Evolutionary conservation across 2,113 vertebrate genomes (phyloP).

Genomic region (Atherinomorus stipes): DNA sequence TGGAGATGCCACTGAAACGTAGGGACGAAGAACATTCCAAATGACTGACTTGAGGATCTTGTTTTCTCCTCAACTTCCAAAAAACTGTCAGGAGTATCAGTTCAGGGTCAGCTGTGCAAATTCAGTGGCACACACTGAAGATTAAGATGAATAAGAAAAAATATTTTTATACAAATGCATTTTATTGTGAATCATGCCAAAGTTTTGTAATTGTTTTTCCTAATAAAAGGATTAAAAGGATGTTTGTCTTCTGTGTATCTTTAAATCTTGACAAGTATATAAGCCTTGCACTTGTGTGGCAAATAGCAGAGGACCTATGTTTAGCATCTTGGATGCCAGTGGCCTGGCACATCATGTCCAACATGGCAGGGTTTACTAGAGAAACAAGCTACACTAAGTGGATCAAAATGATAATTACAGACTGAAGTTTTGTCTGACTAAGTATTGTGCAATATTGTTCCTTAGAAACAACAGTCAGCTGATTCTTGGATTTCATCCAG

Average conservation of each 20-base stretch:
- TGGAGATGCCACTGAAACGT: constrained; percentile 68
- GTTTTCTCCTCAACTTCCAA: constrained; percentile 72
- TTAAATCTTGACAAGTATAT: constrained; percentile 7
- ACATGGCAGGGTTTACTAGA: constrained; percentile 11
- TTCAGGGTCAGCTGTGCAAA: constrained; percentile 74
- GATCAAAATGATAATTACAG: constrained; percentile 47
- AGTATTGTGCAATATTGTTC: neutral
- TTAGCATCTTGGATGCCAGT: constrained; percentile 22
- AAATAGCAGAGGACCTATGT: neutral
- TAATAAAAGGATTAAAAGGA: constrained; percentile 62
- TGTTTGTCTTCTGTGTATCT: constrained; percentile 33
- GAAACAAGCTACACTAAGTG: constrained; percentile 8
- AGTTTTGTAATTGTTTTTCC: constrained; percentile 75
- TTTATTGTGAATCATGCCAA: constrained; percentile 69
- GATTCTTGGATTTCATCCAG: constrained; percentile 4
- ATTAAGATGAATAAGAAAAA: neutral
- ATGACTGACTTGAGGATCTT: constrained; percentile 55
- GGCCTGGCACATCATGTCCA: constrained; percentile 48
- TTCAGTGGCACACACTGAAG: constrained; percentile 58
- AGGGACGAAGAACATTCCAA: constrained; percentile 81
- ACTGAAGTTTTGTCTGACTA: neutral
- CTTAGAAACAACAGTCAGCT: neutral
- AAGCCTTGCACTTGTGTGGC: neutral
- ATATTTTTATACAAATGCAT: constrained; percentile 77
- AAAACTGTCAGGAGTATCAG: constrained; percentile 43